phyloP scores from a whole-genome alignment of 2,113 vertebrate species.

The Caracal caracal region DNA sequence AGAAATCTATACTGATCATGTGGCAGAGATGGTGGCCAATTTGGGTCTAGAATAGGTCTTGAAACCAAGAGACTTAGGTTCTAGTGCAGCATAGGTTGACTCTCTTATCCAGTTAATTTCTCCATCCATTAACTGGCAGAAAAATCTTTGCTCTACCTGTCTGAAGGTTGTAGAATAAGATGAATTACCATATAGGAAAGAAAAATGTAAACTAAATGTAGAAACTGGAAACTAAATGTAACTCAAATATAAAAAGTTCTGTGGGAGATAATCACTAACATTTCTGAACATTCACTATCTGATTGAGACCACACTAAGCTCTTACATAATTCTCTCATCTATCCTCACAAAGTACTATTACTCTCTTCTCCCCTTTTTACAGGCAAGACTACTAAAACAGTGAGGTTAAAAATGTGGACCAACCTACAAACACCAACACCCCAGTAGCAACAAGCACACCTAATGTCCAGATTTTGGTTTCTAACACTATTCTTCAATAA shows the following conservation, averaged over 20 bases:
- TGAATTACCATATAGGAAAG: background rate
- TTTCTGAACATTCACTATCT: background rate
- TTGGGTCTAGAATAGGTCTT: background rate
- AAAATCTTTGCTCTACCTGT: background rate
- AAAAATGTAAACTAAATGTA: conserved; percentile 32
- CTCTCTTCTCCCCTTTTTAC: background rate
- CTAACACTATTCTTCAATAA: background rate
- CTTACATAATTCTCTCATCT: background rate
- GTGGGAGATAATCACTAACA: background rate
- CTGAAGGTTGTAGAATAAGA: background rate
- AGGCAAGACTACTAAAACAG: background rate
- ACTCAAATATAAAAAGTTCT: background rate
- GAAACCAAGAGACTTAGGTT: background rate
- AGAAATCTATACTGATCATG: background rate
- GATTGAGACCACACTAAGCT: background rate
- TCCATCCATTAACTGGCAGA: background rate
- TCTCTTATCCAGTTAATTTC: background rate
- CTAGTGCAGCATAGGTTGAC: background rate
- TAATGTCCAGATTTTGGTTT: background rate
- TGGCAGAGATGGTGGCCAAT: background rate
- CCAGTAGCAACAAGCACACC: background rate
- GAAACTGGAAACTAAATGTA: conserved; percentile 30
- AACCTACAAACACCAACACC: background rate
- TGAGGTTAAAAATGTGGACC: background rate
- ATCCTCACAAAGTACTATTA: background rate